Evolutionary conservation across 1,140 invertebrate species (phyloP), one percentile per base, ranked within the genome.

Genomic region (Drosophila insularis): DNA sequence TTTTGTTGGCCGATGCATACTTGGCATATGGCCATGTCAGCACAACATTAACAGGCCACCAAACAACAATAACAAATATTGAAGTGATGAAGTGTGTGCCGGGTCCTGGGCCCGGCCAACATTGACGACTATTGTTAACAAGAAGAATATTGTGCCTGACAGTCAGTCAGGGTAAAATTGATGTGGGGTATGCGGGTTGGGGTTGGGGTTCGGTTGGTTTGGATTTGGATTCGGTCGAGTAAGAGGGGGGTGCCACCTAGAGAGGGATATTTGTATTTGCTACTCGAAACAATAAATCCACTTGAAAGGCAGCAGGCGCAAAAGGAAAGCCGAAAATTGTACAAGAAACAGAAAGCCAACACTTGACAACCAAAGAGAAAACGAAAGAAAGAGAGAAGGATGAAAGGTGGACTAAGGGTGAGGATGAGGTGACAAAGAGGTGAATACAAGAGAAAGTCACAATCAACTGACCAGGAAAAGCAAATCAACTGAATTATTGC

Each of bases 211-310:
- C 0, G 23, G 1, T 27, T 27, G 27, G 27, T 5, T 27, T 27
- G 27, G 27, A 27, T 27, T 27, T 27, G 27, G 27, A 27, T 27
- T 27, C 27, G 27, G 4, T 27, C 27, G 5, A 5, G 5, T 50
- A n/a, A n/a, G n/a, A n/a, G 8, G 7, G 43, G 17, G 50, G 53
- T 56, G 58, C 60, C 58, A 53, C 23, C 37, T 14, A 50, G 2
- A 11, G 43, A 53, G 19, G 74, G 74, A 70, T 73, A 74, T 80
- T 87, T 87, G 79, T 82, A 74, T 82, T 87, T 81, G 79, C 82
- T 75, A 77, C 75, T 80, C 68, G 84, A 82, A 87, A 87, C 82
- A 87, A 87, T 87, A 87, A 87, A 87, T 87, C 84, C 82, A 87
- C 82, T 87, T 58, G 69, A 73, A 50, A 50, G 39, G 72, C 66